Evolutionary conservation across 2,888 invertebrate genomes (phyloP).

Genomic region (Steinernema scapterisci): DNA sequence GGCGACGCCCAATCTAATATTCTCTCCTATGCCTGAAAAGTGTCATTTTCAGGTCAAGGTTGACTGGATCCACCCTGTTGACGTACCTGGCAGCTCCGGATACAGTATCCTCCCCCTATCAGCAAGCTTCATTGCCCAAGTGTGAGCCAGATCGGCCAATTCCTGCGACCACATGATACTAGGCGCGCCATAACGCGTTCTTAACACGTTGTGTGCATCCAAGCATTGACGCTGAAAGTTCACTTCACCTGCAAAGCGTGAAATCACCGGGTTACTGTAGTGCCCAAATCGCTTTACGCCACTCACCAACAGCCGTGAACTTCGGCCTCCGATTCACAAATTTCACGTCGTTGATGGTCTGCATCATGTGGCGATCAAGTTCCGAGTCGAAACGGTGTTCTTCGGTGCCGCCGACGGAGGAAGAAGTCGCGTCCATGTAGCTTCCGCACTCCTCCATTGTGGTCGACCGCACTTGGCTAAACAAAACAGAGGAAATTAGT

Average conservation of each 20-base stretch:
- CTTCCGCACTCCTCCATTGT: slow-evolving; percentile 37
- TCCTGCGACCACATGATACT: slow-evolving; percentile 64
- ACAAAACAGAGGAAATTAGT: slow-evolving; percentile 14
- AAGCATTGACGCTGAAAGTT: slow-evolving; percentile 66
- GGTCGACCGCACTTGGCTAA: slow-evolving; percentile 25
- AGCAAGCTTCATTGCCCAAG: slow-evolving; percentile 65
- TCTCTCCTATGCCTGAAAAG: slow-evolving; percentile 63
- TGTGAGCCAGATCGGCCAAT: slow-evolving; percentile 64
- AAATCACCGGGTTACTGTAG: neutral
- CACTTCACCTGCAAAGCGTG: slow-evolving; percentile 58
- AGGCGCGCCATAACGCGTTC: slow-evolving; percentile 54
- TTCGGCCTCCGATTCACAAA: slow-evolving; percentile 63
- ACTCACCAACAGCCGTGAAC: slow-evolving; percentile 64
- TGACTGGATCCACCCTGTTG: neutral
- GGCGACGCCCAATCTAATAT: slow-evolving; percentile 56
- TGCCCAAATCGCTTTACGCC: neutral
- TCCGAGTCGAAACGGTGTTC: slow-evolving; percentile 55
- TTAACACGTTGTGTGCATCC: slow-evolving; percentile 64
- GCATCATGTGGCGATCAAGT: slow-evolving; percentile 65
- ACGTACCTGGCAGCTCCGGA: slow-evolving; percentile 65
- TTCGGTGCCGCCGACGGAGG: slow-evolving; percentile 34
- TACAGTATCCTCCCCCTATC: slow-evolving; percentile 64
- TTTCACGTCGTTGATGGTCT: slow-evolving; percentile 66
- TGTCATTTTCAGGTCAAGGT: neutral
- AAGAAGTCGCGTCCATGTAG: slow-evolving; percentile 37